These are phyloP conservation scores for Chaunax sp. DNA, from an alignment of 2,797 vertebrate species.

Conservation along the genomic window DNA sequence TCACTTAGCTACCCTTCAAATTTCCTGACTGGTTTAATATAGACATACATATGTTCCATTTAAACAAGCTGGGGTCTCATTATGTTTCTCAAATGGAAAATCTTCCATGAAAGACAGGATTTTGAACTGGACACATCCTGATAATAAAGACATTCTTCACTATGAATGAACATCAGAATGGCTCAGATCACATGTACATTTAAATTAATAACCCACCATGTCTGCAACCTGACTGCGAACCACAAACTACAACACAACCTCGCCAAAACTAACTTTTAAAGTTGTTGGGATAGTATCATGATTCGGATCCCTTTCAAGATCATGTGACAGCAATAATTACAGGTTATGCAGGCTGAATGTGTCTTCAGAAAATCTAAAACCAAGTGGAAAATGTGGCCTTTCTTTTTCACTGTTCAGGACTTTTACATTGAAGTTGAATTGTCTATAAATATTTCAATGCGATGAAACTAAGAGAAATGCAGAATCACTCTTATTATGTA, in stretches of 20 bases:
- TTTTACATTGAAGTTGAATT: constrained; percentile 21
- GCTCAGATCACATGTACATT: constrained; percentile 60
- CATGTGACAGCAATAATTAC: constrained; percentile 63
- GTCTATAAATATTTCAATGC: constrained; percentile 17
- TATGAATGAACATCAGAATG: constrained; percentile 53
- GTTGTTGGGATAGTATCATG: constrained; percentile 64
- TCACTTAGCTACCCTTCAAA: constrained; percentile 46
- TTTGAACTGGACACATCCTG: constrained; percentile 45
- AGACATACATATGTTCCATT: constrained; percentile 38
- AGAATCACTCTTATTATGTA: constrained; percentile 7
- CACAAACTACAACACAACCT: constrained; percentile 56
- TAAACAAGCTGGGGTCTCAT: constrained; percentile 33
- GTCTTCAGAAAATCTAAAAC: constrained; percentile 47
- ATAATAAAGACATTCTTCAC: constrained; percentile 30
- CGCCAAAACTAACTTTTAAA: constrained; percentile 72
- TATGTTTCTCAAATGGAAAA: constrained; percentile 40
- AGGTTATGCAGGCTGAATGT: constrained; percentile 55
- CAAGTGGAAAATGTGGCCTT: constrained; percentile 50
- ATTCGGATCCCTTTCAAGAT: constrained; percentile 54
- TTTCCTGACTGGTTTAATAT: constrained; percentile 54
- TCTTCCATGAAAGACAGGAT: constrained; percentile 40
- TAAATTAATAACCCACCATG: constrained; percentile 68
- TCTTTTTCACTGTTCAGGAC: constrained; percentile 34
- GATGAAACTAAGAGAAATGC: constrained; percentile 16
- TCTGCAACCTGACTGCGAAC: constrained; percentile 68